Evolutionary conservation across 2,888 invertebrate genomes (phyloP).

Genomic region (Parasteatoda lunata): DNA sequence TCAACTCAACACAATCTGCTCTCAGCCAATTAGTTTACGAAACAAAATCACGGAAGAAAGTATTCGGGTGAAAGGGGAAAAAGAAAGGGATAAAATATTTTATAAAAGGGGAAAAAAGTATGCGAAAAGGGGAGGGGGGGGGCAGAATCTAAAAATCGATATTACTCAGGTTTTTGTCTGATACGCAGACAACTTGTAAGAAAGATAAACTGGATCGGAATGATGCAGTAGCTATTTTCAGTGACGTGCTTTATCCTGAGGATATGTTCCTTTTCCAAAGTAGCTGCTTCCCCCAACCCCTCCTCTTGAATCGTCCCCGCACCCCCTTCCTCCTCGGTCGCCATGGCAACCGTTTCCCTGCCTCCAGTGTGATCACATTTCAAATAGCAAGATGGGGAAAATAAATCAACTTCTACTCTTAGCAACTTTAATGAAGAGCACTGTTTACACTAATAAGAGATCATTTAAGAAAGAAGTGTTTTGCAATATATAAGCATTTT

Average conservation of each 20-base stretch:
- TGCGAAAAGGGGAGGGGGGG: background rate
- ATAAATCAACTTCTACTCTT: background rate
- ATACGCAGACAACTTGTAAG: slow-evolving; percentile 35
- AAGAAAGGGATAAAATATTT: background rate
- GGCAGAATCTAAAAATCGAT: slow-evolving; percentile 45
- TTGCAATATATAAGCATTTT: too few relatives aligned
- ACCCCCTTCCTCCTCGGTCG: slow-evolving; percentile 17
- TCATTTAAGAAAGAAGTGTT: background rate
- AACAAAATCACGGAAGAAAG: too few relatives aligned
- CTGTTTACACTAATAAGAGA: slow-evolving; percentile 3
- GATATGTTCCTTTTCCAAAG: slow-evolving; percentile 2
- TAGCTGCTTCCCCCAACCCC: background rate
- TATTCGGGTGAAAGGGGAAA: background rate
- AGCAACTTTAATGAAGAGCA: background rate
- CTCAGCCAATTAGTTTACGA: too few relatives aligned
- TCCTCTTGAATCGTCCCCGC: too few relatives aligned
- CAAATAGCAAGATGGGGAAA: slow-evolving; percentile 31
- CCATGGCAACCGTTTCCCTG: slow-evolving; percentile 33
- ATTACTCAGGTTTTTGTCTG: slow-evolving; percentile 38
- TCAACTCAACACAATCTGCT: too few relatives aligned
- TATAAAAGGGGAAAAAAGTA: background rate
- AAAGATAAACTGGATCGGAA: slow-evolving; percentile 34
- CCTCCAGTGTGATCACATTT: slow-evolving; percentile 48
- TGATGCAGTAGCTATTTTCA: background rate
- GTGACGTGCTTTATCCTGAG: slow-evolving; percentile 3